Evolutionary conservation across 2,888 invertebrate genomes (phyloP), one percentile per base, ranked within the genome.

Genomic region (Agapetus fuscipes): DNA sequence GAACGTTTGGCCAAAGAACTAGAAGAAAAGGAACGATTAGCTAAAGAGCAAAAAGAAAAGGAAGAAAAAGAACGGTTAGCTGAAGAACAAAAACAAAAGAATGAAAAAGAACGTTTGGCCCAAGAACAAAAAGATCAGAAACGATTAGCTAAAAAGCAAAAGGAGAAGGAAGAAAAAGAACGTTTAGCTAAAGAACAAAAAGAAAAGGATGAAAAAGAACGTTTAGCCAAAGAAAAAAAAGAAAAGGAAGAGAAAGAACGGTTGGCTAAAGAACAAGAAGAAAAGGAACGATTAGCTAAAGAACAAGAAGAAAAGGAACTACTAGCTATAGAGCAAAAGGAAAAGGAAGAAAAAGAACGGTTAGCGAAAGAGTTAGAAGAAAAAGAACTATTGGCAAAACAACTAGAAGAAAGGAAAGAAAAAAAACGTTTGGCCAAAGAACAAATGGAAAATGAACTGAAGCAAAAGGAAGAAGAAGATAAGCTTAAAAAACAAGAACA

Each of bases 331-430:
- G 34, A 31, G 37, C 43, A 50, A 27, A 37, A 46, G 43, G 33
- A 52, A 51, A 37, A 39, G 46, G 48, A 48, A 34, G 33, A 26
- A 14, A 4, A 48, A 37, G 36, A 26, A n/a, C 43, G 49, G 29
- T 39, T 37, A 43, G 43, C 46, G 17, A 28, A 16, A 50, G 13
- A 27, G 37, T 41, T 31, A 28, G 17, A 16, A 11, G 16, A 30
- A 24, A 34, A 33, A 25, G 25, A 44, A 17, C 44, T 41, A 3
- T 12, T 28, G 10, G 28, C 12, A 29, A 24, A 24, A 35, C 16
- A n/a, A n/a, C n/a, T n/a, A 9, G 9, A 20, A 20, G 40, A 48
- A 39, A 29, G 41, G 29, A 45, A 40, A 32, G 51, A 17, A 47
- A 51, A 34, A 20, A 43, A 49, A 34, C 15, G 16, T 46, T 39